Evolutionary conservation across 1,140 invertebrate species (phyloP).

Genomic region (Pachypsylla venusta): DNA sequence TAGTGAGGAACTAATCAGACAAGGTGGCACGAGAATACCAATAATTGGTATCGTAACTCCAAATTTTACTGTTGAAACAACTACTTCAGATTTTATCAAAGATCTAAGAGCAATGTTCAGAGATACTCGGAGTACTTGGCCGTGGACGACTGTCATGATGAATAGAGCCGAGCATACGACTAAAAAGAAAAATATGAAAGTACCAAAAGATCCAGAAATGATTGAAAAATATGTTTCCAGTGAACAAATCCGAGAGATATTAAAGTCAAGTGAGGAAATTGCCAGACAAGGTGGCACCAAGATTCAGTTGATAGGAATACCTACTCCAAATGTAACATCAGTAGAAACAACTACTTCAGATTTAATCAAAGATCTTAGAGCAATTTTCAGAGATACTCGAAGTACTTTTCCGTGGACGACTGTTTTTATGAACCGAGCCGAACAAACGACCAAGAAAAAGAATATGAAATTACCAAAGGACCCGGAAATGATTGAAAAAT

Average conservation of each 20-base stretch:
- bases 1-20: background rate
- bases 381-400: background rate
- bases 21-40: background rate
- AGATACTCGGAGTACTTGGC: background rate
- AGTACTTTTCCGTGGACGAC: background rate
- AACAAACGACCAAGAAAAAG: background rate
- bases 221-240: background rate
- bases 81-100: background rate
- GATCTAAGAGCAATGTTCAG: background rate
- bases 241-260: background rate
- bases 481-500: background rate
- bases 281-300: background rate
- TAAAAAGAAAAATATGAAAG: background rate
- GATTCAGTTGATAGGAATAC: background rate
- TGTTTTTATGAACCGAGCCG: background rate
- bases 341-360: background rate
- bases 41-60: background rate
- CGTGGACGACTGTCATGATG: background rate
- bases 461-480: background rate
- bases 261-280: background rate
- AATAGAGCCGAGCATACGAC: background rate
- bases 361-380: background rate
- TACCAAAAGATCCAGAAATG: background rate
- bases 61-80: no score
- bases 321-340: background rate